Evolutionary conservation across 53 echinoderm and acorn worm genomes (phyloP).

Genomic region (Echinarachnius parma): DNA sequence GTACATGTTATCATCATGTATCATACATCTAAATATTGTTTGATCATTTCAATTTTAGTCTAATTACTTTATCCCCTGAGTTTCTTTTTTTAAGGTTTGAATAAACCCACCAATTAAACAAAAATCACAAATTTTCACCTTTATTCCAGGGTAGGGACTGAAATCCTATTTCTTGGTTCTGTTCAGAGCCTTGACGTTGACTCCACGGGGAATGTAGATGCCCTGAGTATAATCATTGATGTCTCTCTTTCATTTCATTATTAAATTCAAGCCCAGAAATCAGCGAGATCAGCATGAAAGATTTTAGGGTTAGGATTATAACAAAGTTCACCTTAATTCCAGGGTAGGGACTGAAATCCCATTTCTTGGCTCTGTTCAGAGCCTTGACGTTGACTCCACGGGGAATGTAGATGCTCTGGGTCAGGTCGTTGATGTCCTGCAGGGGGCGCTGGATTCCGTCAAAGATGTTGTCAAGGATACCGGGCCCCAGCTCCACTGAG

Average conservation of each 20-base stretch:
- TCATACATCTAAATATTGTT: too few species aligned
- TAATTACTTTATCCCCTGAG: too few species aligned
- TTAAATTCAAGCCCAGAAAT: too few species aligned
- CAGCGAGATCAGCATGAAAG: too few species aligned
- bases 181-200: constrained; percentile 83
- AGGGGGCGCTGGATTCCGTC: constrained; percentile 96
- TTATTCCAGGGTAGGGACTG: constrained; percentile 69
- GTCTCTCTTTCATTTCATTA: too few species aligned
- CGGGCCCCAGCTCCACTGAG: constrained; percentile 92
- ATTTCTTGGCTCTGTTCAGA: constrained; percentile 71
- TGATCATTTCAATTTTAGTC: too few species aligned
- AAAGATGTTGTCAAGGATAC: constrained; percentile 94
- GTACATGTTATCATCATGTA: too few species aligned
- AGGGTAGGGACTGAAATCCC: constrained; percentile 77
- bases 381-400: constrained; percentile 88
- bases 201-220: constrained; percentile 97
- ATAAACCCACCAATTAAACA: too few species aligned
- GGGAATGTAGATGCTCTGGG: constrained; percentile 95
- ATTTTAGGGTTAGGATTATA: too few species aligned
- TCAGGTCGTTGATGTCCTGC: constrained; percentile 88
- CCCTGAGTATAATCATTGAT: constrained; percentile 83
- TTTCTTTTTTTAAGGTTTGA: too few species aligned
- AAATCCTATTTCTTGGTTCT: constrained; percentile 82
- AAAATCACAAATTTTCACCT: too few species aligned
- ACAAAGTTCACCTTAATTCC: constrained; percentile 81